Evolutionary conservation across 2,113 vertebrate species (phyloP), one percentile per base, ranked within the genome.

Genomic region (Forbesichthys agassizii): DNA sequence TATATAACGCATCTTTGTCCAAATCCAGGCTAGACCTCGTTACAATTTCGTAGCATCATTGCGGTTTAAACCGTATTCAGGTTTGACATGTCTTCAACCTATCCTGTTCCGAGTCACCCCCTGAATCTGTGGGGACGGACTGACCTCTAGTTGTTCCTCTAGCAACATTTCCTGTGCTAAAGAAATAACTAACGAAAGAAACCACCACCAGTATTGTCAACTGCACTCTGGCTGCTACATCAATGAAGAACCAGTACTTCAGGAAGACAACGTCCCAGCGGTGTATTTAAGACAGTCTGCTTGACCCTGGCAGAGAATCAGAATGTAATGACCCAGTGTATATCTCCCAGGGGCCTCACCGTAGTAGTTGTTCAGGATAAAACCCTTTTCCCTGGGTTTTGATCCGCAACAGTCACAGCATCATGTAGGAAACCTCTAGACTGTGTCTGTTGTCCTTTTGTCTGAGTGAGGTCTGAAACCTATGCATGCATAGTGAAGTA

Each of bases 181-280:
- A 78, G 71, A 56, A 70, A 68, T 61, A 27, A 27, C 27, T 27
- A 27, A 27, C 46, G 13, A 67, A 58, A 5, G 11, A 20, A 48
- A 63, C 60, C 7, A 58, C n/a, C 12, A 51, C 92, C 93, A 94
- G 94, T 95, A 95, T 96, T 95, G 94, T 93, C 94, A 92, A 92
- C 86, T 90, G 95, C 27, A 27, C 27, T 27, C 27, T 95, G 95
- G 95, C 94, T 92, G 91, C 92, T 91, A 94, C 93, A 91, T 91
- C 93, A 58, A 95, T 93, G 95, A 95, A 95, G 92, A 96, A 96
- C 95, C 94, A 95, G 95, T 94, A 94, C 92, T 95, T 66, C 93
- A 94, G 94, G 94, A 93, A 64, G 79, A 64, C n/a, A 33, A 57
- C 57, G 3, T 93, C 90, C 93, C 93, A 93, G 92, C 91, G 90